Evolutionary conservation across 2,113 vertebrate species (phyloP).

Genomic region (Spilogale gracilis): DNA sequence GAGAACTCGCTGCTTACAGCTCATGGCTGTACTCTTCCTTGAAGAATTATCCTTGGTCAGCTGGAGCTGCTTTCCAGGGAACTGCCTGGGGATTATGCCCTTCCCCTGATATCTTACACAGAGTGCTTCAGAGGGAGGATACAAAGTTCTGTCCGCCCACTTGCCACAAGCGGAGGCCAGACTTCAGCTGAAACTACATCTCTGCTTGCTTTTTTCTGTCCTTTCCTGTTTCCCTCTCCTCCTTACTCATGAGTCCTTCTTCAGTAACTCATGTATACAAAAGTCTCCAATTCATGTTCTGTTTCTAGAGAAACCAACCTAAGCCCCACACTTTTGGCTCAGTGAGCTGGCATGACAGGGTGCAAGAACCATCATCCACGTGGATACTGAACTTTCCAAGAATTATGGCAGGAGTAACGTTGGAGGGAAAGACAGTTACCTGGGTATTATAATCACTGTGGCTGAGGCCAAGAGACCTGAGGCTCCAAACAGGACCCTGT

Average conservation of each 20-base stretch:
- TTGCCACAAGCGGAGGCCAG: conserved; percentile 12
- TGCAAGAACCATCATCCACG: not conserved
- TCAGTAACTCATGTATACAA: conserved; percentile 15
- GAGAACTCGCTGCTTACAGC: not conserved
- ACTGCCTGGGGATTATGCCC: not conserved
- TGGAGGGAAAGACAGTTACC: conserved; percentile 6
- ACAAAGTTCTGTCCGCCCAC: not conserved
- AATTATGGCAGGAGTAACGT: not conserved
- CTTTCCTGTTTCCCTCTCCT: not conserved
- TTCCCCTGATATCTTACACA: not conserved
- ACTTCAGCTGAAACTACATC: not conserved
- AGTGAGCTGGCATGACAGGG: not conserved
- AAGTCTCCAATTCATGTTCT: conserved; percentile 14
- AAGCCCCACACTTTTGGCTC: not conserved
- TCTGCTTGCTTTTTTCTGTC: not conserved
- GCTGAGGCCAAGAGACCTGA: not conserved
- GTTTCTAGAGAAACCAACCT: conserved; percentile 40
- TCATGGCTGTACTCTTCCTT: conserved; percentile 32
- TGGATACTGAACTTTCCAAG: conserved; percentile 9
- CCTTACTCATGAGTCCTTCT: conserved; percentile 22
- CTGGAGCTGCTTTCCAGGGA: conserved; percentile 28
- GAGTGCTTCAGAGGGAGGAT: not conserved
- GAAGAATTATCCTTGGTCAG: not conserved
- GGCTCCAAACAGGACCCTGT: not conserved
- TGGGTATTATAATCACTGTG: conserved; percentile 12